Evolutionary conservation across 2,888 invertebrate species (phyloP).

Genomic region (Bhutanitis thaidina): DNA sequence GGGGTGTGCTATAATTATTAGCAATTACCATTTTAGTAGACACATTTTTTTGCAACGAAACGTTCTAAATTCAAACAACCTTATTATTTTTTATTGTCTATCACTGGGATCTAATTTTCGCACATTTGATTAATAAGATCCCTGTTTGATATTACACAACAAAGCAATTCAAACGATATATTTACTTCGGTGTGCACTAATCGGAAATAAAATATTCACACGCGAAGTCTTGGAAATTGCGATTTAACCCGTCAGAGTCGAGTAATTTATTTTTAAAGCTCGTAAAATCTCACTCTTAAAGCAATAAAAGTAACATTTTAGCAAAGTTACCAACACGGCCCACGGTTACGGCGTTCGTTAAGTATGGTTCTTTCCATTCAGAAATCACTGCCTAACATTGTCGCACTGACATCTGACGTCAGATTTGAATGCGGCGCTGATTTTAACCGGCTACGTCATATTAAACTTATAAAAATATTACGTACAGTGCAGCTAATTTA

Average conservation of each 20-base stretch:
- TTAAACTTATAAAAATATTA: constrained; percentile 37
- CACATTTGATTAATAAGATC: constrained; percentile 17
- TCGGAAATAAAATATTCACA: constrained; percentile 63
- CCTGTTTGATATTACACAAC: constrained; percentile 33
- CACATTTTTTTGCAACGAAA: background rate
- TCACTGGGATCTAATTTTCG: too few relatives aligned
- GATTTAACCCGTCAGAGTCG: constrained; percentile 53
- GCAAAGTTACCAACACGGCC: constrained; percentile 54
- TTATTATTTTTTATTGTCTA: too few relatives aligned
- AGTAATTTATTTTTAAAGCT: constrained; percentile 75
- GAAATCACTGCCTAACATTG: constrained; percentile 63
- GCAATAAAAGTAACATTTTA: constrained; percentile 76
- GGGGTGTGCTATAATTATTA: constrained; percentile 14
- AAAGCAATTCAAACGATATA: constrained; percentile 45
- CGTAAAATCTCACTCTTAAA: constrained; percentile 75
- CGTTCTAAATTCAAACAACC: constrained; percentile 6
- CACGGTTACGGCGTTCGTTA: constrained; percentile 50
- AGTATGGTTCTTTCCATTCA: constrained; percentile 47
- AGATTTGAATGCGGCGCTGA: constrained; percentile 42
- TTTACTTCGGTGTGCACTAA: constrained; percentile 54
- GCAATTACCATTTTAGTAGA: background rate
- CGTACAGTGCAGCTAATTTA: constrained; percentile 15
- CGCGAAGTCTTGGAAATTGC: constrained; percentile 52
- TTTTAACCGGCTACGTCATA: constrained; percentile 30
- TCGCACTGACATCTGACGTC: constrained; percentile 59